Conservation (phyloP, 2,113 vertebrate species). For the Malurus alboscapulatus region DNA sequence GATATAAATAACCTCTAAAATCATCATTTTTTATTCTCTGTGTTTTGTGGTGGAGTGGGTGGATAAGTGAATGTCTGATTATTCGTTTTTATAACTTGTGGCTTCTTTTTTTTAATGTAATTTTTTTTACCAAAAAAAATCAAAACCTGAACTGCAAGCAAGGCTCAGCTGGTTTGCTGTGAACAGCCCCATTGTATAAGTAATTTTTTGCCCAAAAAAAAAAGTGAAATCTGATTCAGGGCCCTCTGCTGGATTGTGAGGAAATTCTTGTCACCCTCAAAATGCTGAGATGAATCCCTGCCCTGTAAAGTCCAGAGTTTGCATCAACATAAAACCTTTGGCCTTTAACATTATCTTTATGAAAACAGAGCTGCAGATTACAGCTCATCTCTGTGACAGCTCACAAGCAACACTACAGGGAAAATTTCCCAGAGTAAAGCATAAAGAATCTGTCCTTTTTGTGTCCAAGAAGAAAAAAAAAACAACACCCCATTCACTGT, state of each 20-base stretch:
- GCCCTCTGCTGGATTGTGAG: slow-evolving; percentile 33
- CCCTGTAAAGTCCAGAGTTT: background rate
- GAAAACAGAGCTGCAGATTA: background rate
- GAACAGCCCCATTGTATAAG: background rate
- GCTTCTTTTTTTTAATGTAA: background rate
- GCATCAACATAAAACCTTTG: background rate
- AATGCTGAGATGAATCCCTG: background rate
- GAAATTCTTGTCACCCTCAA: background rate
- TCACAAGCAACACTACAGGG: background rate
- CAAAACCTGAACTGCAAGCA: background rate
- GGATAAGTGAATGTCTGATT: background rate
- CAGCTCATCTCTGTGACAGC: background rate
- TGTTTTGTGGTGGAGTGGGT: background rate
- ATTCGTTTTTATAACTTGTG: background rate
- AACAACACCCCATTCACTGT: background rate
- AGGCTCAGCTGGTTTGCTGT: background rate
- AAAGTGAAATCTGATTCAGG: background rate
- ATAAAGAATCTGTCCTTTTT: background rate
- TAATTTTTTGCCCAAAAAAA: background rate
- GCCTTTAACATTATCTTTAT: background rate
- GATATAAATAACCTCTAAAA: slow-evolving; percentile 19
- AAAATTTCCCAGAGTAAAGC: background rate
- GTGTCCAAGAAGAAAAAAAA: background rate
- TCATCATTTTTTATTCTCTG: background rate
- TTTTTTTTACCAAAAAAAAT: background rate